Evolutionary conservation across 23 tunicate species (phyloP).

Genomic region (Aplidium turbinatum): DNA sequence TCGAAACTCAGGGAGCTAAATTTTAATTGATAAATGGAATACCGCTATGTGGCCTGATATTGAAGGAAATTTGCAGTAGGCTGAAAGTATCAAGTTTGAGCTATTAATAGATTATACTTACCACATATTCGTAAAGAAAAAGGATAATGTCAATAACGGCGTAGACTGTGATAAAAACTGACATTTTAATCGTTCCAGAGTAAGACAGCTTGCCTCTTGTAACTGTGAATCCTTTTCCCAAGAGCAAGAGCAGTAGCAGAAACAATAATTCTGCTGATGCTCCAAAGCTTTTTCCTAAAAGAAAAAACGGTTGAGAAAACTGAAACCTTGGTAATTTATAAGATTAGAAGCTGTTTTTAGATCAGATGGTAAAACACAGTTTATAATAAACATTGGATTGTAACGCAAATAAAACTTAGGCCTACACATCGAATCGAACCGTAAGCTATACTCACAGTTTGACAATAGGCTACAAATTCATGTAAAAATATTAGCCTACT

Average conservation of each 20-base stretch:
- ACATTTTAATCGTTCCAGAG: conserved; percentile 67
- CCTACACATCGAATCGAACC: no score
- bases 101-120: conserved; percentile 25
- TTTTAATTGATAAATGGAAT: not conserved
- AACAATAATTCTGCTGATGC: conserved; percentile 67
- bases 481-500: no score
- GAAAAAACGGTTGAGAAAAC: not conserved
- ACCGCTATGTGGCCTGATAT: no score
- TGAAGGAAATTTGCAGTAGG: no score
- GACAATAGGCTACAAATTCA: no score
- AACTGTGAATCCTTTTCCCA: conserved; percentile 79
- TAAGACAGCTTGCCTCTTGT: conserved; percentile 73
- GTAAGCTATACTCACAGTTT: no score
- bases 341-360: not conserved
- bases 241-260: conserved; percentile 60
- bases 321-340: no score
- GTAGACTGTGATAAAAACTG: conserved; percentile 70
- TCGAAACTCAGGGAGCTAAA: not conserved
- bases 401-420: no score
- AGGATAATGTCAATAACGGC: conserved; percentile 59
- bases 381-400: no score
- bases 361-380: not conserved
- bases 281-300: conserved; percentile 72
- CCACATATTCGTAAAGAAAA: conserved; percentile 83
- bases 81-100: no score